Conservation (phyloP, 2,888 invertebrate species). For the Metacarcinus magister region DNA sequence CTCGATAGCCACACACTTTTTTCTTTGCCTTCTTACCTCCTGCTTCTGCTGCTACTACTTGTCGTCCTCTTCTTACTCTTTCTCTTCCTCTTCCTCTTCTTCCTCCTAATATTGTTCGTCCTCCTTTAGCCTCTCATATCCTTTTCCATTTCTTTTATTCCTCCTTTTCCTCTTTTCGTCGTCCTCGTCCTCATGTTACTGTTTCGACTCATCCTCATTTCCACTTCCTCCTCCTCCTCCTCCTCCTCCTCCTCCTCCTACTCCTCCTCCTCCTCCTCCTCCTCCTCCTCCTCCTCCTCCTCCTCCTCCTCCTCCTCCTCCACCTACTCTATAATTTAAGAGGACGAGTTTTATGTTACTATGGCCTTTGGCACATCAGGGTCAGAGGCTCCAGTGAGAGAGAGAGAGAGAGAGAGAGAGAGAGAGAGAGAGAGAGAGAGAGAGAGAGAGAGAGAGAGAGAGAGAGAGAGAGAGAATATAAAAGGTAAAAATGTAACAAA, state of each 20-base stretch:
- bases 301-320: neutral
- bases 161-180: neutral
- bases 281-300: neutral
- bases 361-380: conserved; percentile 31
- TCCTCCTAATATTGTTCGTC: neutral
- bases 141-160: neutral
- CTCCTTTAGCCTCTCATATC: neutral
- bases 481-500: neutral
- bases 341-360: conserved; percentile 36
- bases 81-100: neutral
- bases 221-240: neutral
- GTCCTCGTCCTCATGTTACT: neutral
- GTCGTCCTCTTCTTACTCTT: neutral
- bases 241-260: neutral
- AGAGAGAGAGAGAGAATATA: neutral
- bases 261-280: neutral
- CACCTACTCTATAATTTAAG: conserved; percentile 8
- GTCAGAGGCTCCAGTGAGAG: conserved; percentile 22
- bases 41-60: neutral
- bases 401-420: conserved; percentile 48
- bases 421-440: conserved; percentile 48
- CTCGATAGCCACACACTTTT: conserved; percentile 19
- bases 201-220: neutral
- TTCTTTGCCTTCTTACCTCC: neutral
- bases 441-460: conserved; percentile 48